Evolutionary conservation across 2,113 vertebrate species (phyloP).

Genomic region (Urocitellus parryii): DNA sequence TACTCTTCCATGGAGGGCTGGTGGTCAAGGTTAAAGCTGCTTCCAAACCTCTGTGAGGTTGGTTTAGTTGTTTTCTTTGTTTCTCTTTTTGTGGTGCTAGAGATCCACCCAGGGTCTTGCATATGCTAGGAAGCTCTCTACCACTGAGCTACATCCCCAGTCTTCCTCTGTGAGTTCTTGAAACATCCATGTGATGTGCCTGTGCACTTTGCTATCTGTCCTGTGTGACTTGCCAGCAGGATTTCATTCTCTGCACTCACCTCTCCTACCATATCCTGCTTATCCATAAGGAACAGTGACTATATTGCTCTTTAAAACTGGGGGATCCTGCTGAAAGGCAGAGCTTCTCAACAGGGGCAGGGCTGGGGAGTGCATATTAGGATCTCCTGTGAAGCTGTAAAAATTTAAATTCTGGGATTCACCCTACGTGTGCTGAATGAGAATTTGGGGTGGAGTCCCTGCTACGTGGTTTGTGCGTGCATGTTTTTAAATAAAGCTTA

Average conservation of each 20-base stretch:
- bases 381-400: neutral
- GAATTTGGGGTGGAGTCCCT: neutral
- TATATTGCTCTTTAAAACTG: neutral
- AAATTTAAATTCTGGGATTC: neutral
- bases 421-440: neutral
- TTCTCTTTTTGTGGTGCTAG: neutral
- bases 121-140: neutral
- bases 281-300: neutral
- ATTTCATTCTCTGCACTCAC: neutral
- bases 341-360: neutral
- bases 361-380: neutral
- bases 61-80: neutral
- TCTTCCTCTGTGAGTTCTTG: neutral
- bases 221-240: neutral
- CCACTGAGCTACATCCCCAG: neutral
- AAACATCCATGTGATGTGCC: neutral
- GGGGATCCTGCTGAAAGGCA: neutral
- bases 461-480: neutral
- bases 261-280: neutral
- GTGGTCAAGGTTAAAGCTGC: conserved; percentile 3
- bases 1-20: neutral
- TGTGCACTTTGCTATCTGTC: neutral
- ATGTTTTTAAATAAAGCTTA: neutral
- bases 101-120: neutral
- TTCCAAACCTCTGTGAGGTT: neutral